phyloP scores from a whole-genome alignment of 2,113 vertebrate genomes.

The Syrmaticus mikado region DNA sequence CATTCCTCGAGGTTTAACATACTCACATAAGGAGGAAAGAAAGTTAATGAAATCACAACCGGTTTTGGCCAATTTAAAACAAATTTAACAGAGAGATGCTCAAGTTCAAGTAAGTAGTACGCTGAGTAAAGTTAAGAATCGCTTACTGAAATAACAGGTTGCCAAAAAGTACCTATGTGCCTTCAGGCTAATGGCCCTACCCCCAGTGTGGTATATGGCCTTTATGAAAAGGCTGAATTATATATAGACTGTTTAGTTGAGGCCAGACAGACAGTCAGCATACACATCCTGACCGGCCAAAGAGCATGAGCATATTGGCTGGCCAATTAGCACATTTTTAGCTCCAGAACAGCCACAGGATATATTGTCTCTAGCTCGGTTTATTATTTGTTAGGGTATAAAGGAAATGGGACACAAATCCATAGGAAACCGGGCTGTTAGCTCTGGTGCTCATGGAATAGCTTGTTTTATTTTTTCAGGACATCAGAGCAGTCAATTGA shows the following conservation, averaged over 20 bases:
- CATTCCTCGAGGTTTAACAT: background rate
- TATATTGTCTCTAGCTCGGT: slow-evolving; percentile 65
- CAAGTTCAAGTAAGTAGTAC: background rate
- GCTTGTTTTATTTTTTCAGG: slow-evolving; percentile 62
- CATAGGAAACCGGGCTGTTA: slow-evolving; percentile 62
- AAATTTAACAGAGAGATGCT: rapidly evolving
- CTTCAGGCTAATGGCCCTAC: background rate
- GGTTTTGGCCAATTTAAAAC: background rate
- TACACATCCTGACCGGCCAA: slow-evolving; percentile 2
- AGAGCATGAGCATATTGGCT: background rate
- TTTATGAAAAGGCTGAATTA: background rate
- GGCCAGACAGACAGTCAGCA: slow-evolving; percentile 47
- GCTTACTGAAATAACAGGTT: background rate
- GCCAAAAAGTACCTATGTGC: slow-evolving; percentile 5
- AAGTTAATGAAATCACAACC: background rate
- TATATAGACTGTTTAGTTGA: background rate
- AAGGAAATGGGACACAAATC: slow-evolving; percentile 70
- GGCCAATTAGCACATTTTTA: slow-evolving; percentile 22
- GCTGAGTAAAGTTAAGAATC: background rate
- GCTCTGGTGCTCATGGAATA: slow-evolving; percentile 55
- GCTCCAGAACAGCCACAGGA: slow-evolving; percentile 48
- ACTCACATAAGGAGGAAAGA: background rate
- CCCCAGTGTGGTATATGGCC: background rate
- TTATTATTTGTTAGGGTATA: slow-evolving; percentile 67
- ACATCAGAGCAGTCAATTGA: slow-evolving; percentile 65